Evolutionary conservation across 2,797 vertebrate genomes (phyloP), one percentile per base, ranked within the genome.

Genomic region (Lophius americanus): DNA sequence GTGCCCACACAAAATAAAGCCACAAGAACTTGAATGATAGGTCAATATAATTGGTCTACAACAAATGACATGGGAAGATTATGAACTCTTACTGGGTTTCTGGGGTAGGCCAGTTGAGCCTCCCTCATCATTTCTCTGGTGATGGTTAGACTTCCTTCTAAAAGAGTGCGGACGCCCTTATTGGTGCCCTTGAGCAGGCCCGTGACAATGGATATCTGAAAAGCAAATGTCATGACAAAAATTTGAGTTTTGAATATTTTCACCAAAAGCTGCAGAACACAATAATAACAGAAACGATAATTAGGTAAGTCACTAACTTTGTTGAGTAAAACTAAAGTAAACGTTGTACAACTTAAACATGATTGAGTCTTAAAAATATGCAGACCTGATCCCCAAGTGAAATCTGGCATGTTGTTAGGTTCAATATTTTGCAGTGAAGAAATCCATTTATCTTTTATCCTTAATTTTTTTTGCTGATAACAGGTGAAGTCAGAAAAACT

Each of bases 101-200:
- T 92, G 49, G 94, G 87, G 63, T 58, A 52, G 42, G 81, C 86
- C 67, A 92, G 81, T 65, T 85, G 72, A 46, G 96, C 90, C n/a
- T 94, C 90, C 65, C 82, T 88, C 58, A 91, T 87, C 80, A 96
- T 92, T 9, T 76, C 87, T 65, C 80, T 87, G 53, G 91, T 81
- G 76, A 92, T 91, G 42, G 76, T 89, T 49, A 95, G 79, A 39
- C 90, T 92, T 4, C 89, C 84, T 52, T 93, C 89, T 35, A 95
- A 58, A 1, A 99, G 92, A 49, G 90, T 91, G 8, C 77, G 66
- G 64, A 97, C 33, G 9, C 96, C 96, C 46, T 82, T 89, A 54
- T 49, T 44, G 33, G 89, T 68, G 52, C 97, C 97, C 13, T 93
- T 92, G 73, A 83, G 87, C 80, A 97, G 8, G 38, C 85, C 88